Evolutionary conservation across 1,140 invertebrate species (phyloP), one percentile per base, ranked within the genome.

Genomic region (Camponotus pennsylvanicus): DNA sequence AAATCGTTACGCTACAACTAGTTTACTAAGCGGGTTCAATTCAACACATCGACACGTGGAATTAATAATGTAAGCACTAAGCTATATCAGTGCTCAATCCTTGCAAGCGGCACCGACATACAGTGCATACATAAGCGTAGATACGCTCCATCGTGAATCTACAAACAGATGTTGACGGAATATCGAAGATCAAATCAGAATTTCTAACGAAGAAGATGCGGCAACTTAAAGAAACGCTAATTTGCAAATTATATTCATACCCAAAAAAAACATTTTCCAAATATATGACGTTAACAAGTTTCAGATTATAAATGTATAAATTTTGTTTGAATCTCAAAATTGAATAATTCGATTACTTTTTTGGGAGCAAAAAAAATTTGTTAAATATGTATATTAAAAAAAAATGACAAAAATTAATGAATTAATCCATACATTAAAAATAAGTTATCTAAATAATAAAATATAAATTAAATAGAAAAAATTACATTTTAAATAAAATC

Each of bases 11-110:
- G 21, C 42, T 77, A 67, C 76, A 49, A 64, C 85, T 42, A 59
- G 78, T 86, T 67, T 57, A 57, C 67, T 37, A 42, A 49, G 57
- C 59, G 45, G 34, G 63, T 67, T 64, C 85, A 64, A 88, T 78
- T 73, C 85, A 78, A 83, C 85, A 87, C 71, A 76, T 63, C 64
- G 71, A 76, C 78, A 64, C 71, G 49, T 67, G 85, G 71, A 82
- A 89, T 89, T 89, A 89, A 89, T 89, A 87, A 87, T 89, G 87
- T 79, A 89, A 64, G 79, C 69, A 87, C 21, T 61, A 55, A 66
- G 42, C 37, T 86, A 78, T 55, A 59, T 71, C 69, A 52, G 45
- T 69, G 11, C 45, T 73, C 85, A 59, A 79, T 89, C 86, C 86
- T 76, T 87, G 64, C 75, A 79, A 70, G 34, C 61, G 69, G 45